A percentile compares a stretch with the other conserved stretches of the same genome.
phyloP scores from a whole-genome alignment of 2,797 vertebrate genomes.

The Argyrosomus regius region DNA sequence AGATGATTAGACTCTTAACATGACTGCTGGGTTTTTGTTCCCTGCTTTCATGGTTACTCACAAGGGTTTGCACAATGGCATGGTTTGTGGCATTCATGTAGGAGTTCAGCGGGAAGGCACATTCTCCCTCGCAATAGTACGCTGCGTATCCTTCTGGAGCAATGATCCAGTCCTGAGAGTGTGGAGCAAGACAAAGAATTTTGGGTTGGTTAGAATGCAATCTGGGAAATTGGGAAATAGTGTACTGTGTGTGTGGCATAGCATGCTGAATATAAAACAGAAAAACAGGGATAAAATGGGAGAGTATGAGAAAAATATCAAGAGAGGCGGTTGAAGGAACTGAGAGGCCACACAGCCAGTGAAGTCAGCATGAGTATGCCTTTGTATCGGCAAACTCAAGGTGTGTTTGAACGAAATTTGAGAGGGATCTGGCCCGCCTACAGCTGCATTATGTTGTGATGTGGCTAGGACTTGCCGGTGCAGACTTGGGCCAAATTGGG shows the following conservation, averaged over 20 bases:
- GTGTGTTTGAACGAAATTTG: background rate
- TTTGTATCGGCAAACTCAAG: background rate
- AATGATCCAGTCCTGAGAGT: conserved; percentile 96
- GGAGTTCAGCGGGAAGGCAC: conserved; percentile 96
- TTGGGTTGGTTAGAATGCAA: background rate
- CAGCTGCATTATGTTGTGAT: background rate
- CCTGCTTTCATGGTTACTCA: conserved; percentile 79
- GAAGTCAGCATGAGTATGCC: background rate
- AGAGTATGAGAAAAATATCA: background rate
- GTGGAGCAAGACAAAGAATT: conserved; percentile 3
- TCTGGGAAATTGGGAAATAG: background rate
- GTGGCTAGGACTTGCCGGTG: background rate
- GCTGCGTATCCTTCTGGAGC: conserved; percentile 97
- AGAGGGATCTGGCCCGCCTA: background rate
- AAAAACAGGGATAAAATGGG: background rate
- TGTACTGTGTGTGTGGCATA: too few species aligned
- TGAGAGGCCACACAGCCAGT: background rate
- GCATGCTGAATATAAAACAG: background rate
- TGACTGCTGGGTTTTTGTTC: conserved; percentile 56
- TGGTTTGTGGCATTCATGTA: conserved; percentile 99
- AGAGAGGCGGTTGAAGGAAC: background rate
- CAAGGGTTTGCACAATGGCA: conserved; percentile 98
- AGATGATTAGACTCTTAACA: conserved; percentile 65
- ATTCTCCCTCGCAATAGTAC: conserved; percentile 98
- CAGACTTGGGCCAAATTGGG: background rate